Conservation (phyloP, 2,797 vertebrate genomes). For the Pangasius krempfi region DNA sequence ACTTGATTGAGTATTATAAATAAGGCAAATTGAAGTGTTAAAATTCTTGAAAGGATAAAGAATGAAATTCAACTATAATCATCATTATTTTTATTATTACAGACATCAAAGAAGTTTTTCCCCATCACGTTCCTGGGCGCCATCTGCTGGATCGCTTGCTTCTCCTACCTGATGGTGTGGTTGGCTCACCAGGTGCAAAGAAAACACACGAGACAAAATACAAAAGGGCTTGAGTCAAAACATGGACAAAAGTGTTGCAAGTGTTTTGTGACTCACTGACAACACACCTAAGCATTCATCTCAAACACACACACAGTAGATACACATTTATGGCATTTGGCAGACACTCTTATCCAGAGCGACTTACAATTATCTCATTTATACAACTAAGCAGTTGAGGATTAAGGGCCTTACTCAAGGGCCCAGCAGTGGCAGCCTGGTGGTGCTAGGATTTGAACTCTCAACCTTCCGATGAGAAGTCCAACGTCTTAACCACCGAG, state of each 20-base stretch:
- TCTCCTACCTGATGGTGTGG: conserved; percentile 97
- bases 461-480: no score
- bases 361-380: no score
- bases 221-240: not conserved
- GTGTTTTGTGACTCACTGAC: not conserved
- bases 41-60: not conserved
- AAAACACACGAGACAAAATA: conserved; percentile 10
- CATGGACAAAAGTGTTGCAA: not conserved
- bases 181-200: conserved; percentile 93
- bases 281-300: no score
- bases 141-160: conserved; percentile 90
- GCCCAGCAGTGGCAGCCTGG: no score
- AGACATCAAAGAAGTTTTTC: conserved; percentile 87
- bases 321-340: not conserved
- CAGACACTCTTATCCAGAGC: no score
- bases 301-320: not conserved
- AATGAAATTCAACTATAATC: not conserved
- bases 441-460: no score
- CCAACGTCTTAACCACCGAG: no score
- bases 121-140: conserved; percentile 85
- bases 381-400: no score
- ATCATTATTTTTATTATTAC: conserved; percentile 38
- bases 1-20: not conserved
- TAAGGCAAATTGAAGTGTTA: not conserved
- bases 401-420: no score